Conservation (phyloP, 2,113 vertebrate genomes). For the Cichladusa arquata region DNA sequence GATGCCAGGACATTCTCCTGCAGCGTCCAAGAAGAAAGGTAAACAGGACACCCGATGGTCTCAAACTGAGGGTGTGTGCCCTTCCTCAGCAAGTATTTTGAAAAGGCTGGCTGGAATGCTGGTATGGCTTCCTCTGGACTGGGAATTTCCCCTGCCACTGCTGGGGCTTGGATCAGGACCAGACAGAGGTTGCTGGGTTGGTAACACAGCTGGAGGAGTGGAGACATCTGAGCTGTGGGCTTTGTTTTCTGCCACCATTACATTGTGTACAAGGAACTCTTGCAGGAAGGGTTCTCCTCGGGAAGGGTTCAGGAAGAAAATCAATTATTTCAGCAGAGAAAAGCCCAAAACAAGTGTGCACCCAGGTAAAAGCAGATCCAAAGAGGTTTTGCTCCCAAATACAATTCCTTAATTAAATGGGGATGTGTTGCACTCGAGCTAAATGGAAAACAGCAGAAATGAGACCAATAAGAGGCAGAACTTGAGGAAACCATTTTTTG, state of each 20-base stretch:
- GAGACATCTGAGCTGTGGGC: not conserved
- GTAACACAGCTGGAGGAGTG: not conserved
- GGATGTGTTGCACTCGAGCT: accelerated
- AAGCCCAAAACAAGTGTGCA: not conserved
- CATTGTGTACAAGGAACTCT: accelerated
- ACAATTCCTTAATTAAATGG: not conserved
- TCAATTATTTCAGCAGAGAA: not conserved
- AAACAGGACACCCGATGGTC: not conserved
- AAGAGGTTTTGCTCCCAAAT: not conserved
- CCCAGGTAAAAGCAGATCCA: not conserved
- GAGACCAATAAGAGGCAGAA: not conserved
- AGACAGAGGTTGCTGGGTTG: accelerated
- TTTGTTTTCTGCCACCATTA: not conserved
- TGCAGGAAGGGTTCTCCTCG: not conserved
- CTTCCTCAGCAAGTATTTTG: not conserved
- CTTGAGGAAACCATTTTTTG: not conserved
- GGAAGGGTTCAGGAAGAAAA: not conserved
- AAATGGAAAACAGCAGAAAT: not conserved
- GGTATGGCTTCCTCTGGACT: not conserved
- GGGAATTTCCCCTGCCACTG: not conserved
- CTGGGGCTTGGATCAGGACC: not conserved
- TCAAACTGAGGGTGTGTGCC: not conserved
- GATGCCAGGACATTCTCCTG: not conserved
- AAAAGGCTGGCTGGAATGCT: not conserved
- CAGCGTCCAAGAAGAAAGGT: not conserved